Evolutionary conservation across 2,113 vertebrate genomes (phyloP).

Genomic region (Peromyscus californicus): DNA sequence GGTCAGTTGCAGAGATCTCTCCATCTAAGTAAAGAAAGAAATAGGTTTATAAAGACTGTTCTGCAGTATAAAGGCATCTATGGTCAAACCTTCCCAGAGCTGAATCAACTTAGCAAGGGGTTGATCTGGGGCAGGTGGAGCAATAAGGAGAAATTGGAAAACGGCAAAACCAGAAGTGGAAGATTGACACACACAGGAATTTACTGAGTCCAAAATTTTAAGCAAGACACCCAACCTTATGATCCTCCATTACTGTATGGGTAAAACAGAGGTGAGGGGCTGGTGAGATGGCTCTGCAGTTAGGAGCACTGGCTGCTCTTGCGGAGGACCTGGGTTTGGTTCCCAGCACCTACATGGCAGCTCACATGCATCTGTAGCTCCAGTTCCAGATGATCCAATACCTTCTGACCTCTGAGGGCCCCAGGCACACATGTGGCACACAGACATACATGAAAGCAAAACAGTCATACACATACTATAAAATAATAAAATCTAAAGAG

Average conservation of each 20-base stretch:
- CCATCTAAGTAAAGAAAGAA: slow-evolving; percentile 17
- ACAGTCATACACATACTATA: not conserved
- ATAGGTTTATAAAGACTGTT: not conserved
- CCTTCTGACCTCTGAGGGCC: not conserved
- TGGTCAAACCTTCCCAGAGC: fast-evolving
- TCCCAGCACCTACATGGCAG: not conserved
- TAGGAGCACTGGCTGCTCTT: not conserved
- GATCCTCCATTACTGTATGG: not conserved
- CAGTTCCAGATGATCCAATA: not conserved
- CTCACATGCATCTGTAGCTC: not conserved
- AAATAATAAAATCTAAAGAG: not conserved
- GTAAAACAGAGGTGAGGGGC: not conserved
- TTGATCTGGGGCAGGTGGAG: too few relatives aligned
- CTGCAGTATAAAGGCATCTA: not conserved
- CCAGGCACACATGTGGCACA: not conserved
- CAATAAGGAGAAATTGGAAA: not conserved
- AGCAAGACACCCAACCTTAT: not conserved
- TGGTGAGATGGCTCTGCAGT: too few relatives aligned
- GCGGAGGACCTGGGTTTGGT: not conserved
- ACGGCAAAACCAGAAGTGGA: not conserved
- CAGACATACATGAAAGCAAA: not conserved
- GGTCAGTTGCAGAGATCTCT: not conserved
- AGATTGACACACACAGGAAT: too few relatives aligned
- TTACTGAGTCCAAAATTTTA: not conserved
- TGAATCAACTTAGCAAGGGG: not conserved